phyloP scores from a whole-genome alignment of 1,140 invertebrate genomes.

The Leptestheria dahalacensis region DNA sequence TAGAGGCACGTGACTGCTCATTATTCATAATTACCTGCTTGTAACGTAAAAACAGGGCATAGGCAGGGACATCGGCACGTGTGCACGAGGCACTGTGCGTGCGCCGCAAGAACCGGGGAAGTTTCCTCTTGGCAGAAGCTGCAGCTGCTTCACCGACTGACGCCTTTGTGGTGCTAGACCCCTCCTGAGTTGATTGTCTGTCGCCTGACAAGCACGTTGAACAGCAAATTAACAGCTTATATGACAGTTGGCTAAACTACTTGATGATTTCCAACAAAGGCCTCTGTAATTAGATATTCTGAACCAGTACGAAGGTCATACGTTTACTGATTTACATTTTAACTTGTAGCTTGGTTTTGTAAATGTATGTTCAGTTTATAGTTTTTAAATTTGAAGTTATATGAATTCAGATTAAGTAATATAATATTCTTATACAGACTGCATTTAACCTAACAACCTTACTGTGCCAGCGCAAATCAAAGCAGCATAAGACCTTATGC shows the following conservation, averaged over 20 bases:
- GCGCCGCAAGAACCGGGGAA: slow-evolving; percentile 8
- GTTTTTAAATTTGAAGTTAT: too few relatives aligned
- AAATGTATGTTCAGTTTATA: too few relatives aligned
- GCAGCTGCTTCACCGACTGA: not conserved
- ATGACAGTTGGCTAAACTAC: not conserved
- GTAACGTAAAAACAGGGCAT: slow-evolving; percentile 11
- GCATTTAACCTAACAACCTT: too few relatives aligned
- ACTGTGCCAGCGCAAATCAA: too few relatives aligned
- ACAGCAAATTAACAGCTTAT: not conserved
- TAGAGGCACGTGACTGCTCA: too few relatives aligned
- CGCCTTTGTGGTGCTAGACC: not conserved
- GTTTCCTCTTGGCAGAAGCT: not conserved
- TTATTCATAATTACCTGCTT: slow-evolving; percentile 10
- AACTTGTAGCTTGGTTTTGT: too few relatives aligned
- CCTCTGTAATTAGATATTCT: too few relatives aligned
- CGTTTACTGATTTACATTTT: too few relatives aligned
- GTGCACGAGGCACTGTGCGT: slow-evolving; percentile 12
- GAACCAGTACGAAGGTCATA: too few relatives aligned
- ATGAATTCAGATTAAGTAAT: too few relatives aligned
- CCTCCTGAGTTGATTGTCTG: not conserved
- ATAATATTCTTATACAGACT: too few relatives aligned
- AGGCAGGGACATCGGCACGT: slow-evolving; percentile 2
- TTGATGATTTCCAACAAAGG: not conserved
- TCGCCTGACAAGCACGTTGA: not conserved
- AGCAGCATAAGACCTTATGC: too few relatives aligned